Evolutionary conservation across 2,888 invertebrate genomes (phyloP).

Genomic region (Strigamia transsilvanica): DNA sequence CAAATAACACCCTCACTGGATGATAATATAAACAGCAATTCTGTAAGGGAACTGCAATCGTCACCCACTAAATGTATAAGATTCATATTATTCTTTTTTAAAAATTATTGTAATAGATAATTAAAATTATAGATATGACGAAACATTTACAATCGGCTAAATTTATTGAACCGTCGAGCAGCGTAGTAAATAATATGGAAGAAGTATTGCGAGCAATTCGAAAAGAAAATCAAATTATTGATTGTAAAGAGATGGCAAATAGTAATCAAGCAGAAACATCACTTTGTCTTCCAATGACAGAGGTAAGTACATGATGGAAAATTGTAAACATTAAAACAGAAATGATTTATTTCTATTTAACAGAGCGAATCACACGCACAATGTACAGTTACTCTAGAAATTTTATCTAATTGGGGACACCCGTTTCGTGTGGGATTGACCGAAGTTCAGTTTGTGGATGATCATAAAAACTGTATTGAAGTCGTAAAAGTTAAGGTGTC

Average conservation of each 20-base stretch:
- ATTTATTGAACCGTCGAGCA: neutral
- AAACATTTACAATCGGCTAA: neutral
- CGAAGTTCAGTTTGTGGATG: conserved; percentile 48
- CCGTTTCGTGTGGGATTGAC: conserved; percentile 16
- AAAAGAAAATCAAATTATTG: neutral
- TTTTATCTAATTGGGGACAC: conserved; percentile 49
- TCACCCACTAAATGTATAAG: neutral
- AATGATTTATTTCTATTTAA: neutral
- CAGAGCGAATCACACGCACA: neutral
- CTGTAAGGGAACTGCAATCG: neutral
- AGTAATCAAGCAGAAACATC: neutral
- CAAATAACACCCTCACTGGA: neutral
- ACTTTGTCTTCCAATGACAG: neutral
- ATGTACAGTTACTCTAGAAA: conserved; percentile 16
- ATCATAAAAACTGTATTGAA: conserved; percentile 7
- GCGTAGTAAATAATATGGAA: neutral
- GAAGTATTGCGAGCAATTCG: neutral
- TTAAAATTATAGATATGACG: neutral
- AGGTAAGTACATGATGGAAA: neutral
- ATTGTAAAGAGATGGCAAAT: neutral
- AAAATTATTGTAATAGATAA: too few species aligned
- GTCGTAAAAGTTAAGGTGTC: neutral
- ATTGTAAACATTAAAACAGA: neutral
- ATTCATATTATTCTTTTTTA: neutral
- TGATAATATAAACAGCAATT: neutral